Percentiles rank a stretch among this genome's conserved stretches.
These are phyloP conservation scores for Suncus etruscus DNA, from an alignment of 2,113 vertebrate species.

Conservation along the genomic window DNA sequence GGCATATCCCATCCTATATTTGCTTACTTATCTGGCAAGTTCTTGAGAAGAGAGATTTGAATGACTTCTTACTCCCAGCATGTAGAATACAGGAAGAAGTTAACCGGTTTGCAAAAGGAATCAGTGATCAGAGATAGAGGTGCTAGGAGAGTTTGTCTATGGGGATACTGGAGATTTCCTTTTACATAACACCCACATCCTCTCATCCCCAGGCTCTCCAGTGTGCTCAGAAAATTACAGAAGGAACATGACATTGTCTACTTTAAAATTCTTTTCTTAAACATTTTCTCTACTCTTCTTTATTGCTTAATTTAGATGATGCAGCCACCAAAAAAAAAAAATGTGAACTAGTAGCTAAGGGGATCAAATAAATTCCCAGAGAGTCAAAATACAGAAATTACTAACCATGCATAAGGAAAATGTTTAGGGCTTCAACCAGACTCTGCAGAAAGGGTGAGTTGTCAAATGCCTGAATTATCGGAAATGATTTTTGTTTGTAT, in stretches of 20 bases:
- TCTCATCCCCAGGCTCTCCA: neutral
- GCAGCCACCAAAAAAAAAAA: constrained; percentile 65
- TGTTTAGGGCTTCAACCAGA: constrained; percentile 52
- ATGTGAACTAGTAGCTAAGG: constrained; percentile 30
- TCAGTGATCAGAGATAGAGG: neutral
- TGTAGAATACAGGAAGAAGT: constrained; percentile 4
- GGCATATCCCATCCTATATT: neutral
- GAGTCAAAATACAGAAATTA: constrained; percentile 20
- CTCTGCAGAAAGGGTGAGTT: constrained; percentile 37
- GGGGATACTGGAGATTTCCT: neutral
- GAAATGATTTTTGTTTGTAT: constrained; percentile 3
- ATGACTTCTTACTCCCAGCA: constrained; percentile 17
- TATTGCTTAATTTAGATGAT: constrained; percentile 62
- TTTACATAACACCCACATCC: neutral
- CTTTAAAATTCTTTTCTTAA: constrained; percentile 59
- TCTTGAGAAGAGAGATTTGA: constrained; percentile 28
- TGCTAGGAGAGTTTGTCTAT: neutral
- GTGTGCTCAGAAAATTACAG: constrained; percentile 9
- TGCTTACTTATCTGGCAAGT: neutral
- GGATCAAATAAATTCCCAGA: constrained; percentile 56
- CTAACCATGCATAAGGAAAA: constrained; percentile 40
- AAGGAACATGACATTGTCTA: neutral
- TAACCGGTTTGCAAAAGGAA: neutral
- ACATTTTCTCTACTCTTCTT: constrained; percentile 28
- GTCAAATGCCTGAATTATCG: constrained; percentile 23